A percentile compares a stretch with the other conserved stretches of the same genome.
These are phyloP conservation scores for Choloepus didactylus DNA, from an alignment of 2,797 vertebrate genomes.

Conservation along the genomic window DNA sequence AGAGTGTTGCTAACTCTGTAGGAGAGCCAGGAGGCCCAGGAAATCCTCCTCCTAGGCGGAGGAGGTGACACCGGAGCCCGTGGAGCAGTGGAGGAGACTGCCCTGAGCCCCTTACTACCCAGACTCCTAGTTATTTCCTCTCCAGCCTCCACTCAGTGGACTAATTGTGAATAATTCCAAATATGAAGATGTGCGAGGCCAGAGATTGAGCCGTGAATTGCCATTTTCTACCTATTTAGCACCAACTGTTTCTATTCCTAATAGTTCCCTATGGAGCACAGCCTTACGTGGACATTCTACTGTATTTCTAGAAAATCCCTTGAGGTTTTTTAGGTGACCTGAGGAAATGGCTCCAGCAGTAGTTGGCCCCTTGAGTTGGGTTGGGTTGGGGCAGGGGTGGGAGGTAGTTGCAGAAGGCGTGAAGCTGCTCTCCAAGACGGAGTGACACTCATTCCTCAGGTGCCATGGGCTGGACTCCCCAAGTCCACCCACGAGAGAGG, in stretches of 20 bases:
- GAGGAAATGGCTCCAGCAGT: background rate
- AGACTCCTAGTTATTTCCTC: background rate
- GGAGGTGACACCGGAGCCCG: rapidly evolving
- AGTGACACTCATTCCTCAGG: background rate
- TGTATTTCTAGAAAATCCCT: background rate
- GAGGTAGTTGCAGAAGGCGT: background rate
- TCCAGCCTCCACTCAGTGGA: background rate
- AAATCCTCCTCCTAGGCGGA: background rate
- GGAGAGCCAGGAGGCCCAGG: background rate
- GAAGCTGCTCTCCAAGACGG: background rate
- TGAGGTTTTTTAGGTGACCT: background rate
- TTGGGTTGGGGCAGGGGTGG: background rate
- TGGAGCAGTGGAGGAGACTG: background rate
- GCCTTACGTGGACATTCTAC: background rate
- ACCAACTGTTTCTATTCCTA: no score
- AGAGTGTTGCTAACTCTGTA: background rate
- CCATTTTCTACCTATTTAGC: background rate
- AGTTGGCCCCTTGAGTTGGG: background rate
- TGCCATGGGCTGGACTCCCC: no score
- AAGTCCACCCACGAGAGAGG: no score
- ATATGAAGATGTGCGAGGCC: background rate
- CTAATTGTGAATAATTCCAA: background rate
- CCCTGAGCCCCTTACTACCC: background rate
- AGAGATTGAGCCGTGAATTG: rapidly evolving
- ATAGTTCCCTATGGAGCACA: background rate